These are phyloP conservation scores for Elaphurus davidianus DNA, from an alignment of 2,113 vertebrate genomes.

Conservation along the genomic window DNA sequence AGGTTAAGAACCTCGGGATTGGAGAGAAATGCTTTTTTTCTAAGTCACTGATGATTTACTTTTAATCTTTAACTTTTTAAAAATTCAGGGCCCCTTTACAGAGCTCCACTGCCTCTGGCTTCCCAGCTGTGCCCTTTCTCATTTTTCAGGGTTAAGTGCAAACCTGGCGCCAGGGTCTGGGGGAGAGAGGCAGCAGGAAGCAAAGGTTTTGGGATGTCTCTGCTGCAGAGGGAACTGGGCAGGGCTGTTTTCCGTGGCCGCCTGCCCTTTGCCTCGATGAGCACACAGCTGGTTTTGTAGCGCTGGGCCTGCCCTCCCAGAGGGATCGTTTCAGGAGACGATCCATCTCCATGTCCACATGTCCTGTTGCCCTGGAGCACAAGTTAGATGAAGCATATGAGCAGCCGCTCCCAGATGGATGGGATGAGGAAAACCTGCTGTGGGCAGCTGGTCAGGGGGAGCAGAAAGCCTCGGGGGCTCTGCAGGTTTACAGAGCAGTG, in stretches of 20 bases:
- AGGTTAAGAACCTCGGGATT: not conserved
- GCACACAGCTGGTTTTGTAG: slow-evolving; percentile 46
- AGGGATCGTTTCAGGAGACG: not conserved
- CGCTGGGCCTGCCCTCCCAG: not conserved
- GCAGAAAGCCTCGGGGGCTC: not conserved
- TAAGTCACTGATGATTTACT: slow-evolving; percentile 7
- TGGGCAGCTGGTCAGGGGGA: not conserved
- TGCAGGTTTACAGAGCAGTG: accelerated
- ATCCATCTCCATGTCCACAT: not conserved
- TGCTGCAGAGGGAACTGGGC: not conserved
- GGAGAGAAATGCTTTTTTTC: not conserved
- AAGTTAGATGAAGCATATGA: not conserved
- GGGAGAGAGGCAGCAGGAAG: slow-evolving; percentile 30
- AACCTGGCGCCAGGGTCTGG: slow-evolving; percentile 31
- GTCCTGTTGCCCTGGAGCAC: not conserved
- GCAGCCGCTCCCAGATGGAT: not conserved
- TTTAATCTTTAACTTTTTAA: not conserved
- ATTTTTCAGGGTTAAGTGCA: not conserved
- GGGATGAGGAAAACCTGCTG: not conserved
- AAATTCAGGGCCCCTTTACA: not conserved
- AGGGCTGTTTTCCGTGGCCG: slow-evolving; percentile 59
- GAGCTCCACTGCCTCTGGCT: not conserved
- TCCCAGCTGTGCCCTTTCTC: not conserved
- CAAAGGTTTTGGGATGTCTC: not conserved
- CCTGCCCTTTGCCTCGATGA: not conserved